Base-by-base conservation (phyloP, 35 echinoderm and acorn worm species). In the Holothuria glaberrima region DNA sequence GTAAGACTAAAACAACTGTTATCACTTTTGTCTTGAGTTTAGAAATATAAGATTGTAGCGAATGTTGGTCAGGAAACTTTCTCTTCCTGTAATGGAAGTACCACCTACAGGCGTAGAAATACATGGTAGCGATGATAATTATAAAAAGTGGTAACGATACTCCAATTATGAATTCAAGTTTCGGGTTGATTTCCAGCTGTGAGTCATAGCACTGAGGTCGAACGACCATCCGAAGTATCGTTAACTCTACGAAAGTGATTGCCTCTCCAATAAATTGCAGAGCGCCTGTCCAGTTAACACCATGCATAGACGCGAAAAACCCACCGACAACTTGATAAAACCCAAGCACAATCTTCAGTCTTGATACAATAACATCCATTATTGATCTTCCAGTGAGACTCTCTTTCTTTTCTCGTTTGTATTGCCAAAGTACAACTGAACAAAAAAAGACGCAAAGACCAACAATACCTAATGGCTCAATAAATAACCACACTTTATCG, bases 271-370 rank as follows among this genome's bases (percentile, higher is more conserved):
- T 90, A 28, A 59, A 90, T 19, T 12, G 88, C 59, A 24, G 31
- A 28, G 18, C n/a, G n/a, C n/a, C n/a, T n/a, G n/a, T n/a, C n/a
- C n/a, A n/a, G n/a, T n/a, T n/a, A n/a, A n/a, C n/a, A n/a, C n/a
- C n/a, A n/a, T n/a, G n/a, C n/a, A n/a, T n/a, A n/a, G n/a, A n/a
- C n/a, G n/a, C n/a, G n/a, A n/a, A n/a, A n/a, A n/a, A n/a, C n/a
- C n/a, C n/a, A n/a, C n/a, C n/a, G n/a, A n/a, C n/a, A n/a, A n/a
- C n/a, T n/a, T n/a, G n/a, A n/a, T n/a, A n/a, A n/a, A n/a, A n/a
- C n/a, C n/a, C n/a, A n/a, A n/a, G n/a, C 58, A 60, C 20, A 90
- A 57, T 20, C 44, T 72, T 9, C 88, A 71, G 34, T 56, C 52
- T 46, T 24, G 71, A 24, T 41, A 76, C 32, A 41, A 76, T 45